phyloP scores from a whole-genome alignment of 2,797 vertebrate species.

The Netta rufina region DNA sequence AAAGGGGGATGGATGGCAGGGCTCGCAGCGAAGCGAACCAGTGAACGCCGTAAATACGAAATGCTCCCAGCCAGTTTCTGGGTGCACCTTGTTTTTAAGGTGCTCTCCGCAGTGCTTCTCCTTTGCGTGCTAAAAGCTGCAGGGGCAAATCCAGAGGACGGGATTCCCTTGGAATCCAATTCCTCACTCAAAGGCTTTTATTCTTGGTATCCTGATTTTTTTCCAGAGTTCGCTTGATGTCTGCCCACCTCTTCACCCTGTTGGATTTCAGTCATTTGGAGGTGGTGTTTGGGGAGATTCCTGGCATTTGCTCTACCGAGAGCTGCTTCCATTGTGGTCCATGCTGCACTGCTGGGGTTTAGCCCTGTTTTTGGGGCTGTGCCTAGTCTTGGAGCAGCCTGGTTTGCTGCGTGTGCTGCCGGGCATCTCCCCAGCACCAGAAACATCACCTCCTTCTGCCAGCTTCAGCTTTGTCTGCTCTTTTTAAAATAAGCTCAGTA shows the following conservation, averaged over 20 bases:
- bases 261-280: not conserved
- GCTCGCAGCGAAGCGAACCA: not conserved
- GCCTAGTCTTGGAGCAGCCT: not conserved
- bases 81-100: not conserved
- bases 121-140: not conserved
- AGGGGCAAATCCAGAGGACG: not conserved
- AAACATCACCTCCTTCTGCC: slow-evolving; percentile 19
- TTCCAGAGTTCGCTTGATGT: accelerated
- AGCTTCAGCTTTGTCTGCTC: not conserved
- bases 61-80: not conserved
- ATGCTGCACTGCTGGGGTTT: not conserved
- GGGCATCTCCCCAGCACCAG: not conserved
- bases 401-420: not conserved
- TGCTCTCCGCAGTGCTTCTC: accelerated
- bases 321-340: not conserved
- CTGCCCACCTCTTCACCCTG: not conserved
- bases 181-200: not conserved
- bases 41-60: not conserved
- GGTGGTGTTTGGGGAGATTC: not conserved
- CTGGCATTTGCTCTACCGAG: not conserved
- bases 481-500: not conserved
- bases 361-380: not conserved
- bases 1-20: not conserved
- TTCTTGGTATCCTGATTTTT: not conserved
- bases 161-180: not conserved